A percentile compares a stretch with the other conserved stretches of the same genome.
phyloP scores from a whole-genome alignment of 1,140 invertebrate genomes.

The Bombyx mori region ASM3026992v2 NC_085115.1:9190501-9191000 shows the following conservation, averaged over 20 bases:
- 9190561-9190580: too few species aligned
- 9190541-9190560: too few species aligned
- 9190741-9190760: not conserved
- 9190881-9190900: too few species aligned
- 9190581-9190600: too few species aligned
- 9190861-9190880: not conserved
- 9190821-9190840: conserved; percentile 5
- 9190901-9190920: too few species aligned
- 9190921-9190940: too few species aligned
- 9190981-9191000: too few species aligned
- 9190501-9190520: too few species aligned
- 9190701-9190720: not conserved
- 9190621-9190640: not conserved
- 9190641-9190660: not conserved
- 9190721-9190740: not conserved
- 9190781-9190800: not conserved
- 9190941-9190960: too few species aligned
- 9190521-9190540: too few species aligned
- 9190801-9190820: conserved; percentile 1
- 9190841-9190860: conserved; percentile 3
- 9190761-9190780: not conserved
- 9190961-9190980: too few species aligned
- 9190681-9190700: not conserved
- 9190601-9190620: too few species aligned
- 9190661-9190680: not conserved